Percentiles rank a stretch among this genome's conserved stretches.
These are phyloP conservation scores for Candoia aspera DNA, from an alignment of 2,113 vertebrate genomes.

Conservation along the genomic window DNA sequence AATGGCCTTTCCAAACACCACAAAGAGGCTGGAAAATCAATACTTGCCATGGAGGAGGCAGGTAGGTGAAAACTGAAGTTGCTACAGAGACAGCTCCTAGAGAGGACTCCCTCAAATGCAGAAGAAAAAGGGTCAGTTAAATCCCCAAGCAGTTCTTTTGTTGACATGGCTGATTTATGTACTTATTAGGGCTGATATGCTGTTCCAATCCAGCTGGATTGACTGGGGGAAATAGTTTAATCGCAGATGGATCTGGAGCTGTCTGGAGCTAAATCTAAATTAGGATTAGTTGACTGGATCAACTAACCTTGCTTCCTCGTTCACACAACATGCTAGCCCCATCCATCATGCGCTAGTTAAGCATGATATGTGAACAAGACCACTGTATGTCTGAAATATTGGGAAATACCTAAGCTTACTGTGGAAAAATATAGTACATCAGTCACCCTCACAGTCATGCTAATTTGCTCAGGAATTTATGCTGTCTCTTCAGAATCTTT, in stretches of 20 bases:
- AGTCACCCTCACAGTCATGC: not conserved
- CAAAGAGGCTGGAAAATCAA: not conserved
- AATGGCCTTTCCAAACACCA: not conserved
- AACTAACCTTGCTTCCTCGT: not conserved
- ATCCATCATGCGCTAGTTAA: not conserved
- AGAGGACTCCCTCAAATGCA: not conserved
- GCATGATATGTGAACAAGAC: not conserved
- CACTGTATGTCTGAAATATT: not conserved
- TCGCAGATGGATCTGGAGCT: not conserved
- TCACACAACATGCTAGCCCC: not conserved
- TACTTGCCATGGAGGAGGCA: not conserved
- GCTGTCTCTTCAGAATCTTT: not conserved
- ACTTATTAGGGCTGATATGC: not conserved
- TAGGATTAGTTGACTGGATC: not conserved
- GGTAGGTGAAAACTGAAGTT: not conserved
- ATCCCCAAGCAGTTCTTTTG: not conserved
- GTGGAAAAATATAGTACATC: not conserved
- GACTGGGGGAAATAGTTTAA: not conserved
- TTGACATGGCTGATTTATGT: not conserved
- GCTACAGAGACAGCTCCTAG: not conserved
- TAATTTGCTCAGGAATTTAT: not conserved
- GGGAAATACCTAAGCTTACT: not conserved
- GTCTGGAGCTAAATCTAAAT: not conserved
- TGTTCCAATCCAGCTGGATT: not conserved
- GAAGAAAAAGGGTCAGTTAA: not conserved